These are phyloP conservation scores for Euclidia mi DNA, from an alignment of 2,888 invertebrate genomes.

Conservation along the genomic window DNA sequence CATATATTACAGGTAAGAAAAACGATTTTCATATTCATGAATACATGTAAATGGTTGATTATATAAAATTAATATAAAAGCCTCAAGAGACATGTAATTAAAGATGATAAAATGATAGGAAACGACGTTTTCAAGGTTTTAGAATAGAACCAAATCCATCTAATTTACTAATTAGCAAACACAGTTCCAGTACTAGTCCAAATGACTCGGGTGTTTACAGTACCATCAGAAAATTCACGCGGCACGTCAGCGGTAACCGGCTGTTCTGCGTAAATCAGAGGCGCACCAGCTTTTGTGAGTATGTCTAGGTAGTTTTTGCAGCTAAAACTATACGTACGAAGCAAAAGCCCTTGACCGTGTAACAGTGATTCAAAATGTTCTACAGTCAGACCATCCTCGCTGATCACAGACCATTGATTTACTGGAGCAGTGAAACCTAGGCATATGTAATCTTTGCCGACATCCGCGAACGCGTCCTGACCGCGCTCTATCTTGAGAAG, in stretches of 20 bases:
- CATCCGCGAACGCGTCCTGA: conserved; percentile 33
- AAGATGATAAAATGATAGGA: no score
- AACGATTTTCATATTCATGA: no score
- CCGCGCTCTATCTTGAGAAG: conserved; percentile 11
- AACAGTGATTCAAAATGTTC: conserved; percentile 26
- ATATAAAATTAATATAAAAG: no score
- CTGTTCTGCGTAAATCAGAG: conserved; percentile 10
- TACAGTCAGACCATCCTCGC: not conserved
- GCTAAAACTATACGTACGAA: not conserved
- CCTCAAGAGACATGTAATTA: no score
- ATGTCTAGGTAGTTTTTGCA: no score
- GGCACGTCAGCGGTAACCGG: no score
- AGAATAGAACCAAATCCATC: no score
- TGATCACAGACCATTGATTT: fast-evolving
- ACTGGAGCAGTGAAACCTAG: conserved; percentile 25
- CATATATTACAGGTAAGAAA: no score
- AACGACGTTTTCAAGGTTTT: no score
- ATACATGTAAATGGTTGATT: no score
- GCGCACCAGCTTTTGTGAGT: conserved; percentile 26
- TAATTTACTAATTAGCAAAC: conserved; percentile 60
- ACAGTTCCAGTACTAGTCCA: conserved; percentile 66
- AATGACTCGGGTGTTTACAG: conserved; percentile 42
- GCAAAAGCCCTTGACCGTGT: conserved; percentile 26
- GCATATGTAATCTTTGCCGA: conserved; percentile 46
- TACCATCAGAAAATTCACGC: no score